Evolutionary conservation across 2,113 vertebrate genomes (phyloP).

Genomic region (Myrmophylax atrothorax): DNA sequence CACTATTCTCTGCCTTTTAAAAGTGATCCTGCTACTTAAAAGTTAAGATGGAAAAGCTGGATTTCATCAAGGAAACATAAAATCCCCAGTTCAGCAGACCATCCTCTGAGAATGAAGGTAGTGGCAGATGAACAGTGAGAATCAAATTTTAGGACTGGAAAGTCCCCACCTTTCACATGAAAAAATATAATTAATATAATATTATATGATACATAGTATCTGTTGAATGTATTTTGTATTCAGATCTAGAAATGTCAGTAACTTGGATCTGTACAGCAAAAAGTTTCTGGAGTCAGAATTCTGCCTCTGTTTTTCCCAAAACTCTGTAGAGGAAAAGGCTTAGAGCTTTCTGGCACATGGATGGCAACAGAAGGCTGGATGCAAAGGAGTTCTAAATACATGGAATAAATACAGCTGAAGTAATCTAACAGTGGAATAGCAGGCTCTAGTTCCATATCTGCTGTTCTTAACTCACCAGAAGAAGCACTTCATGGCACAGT

Average conservation of each 20-base stretch:
- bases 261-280: neutral
- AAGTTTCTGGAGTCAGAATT: constrained; percentile 3
- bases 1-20: neutral
- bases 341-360: constrained; percentile 21
- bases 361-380: constrained; percentile 38
- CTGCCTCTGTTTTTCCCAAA: neutral
- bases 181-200: neutral
- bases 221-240: neutral
- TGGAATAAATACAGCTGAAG: constrained; percentile 34
- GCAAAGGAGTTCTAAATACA: constrained; percentile 10
- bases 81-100: neutral
- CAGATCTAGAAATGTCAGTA: neutral
- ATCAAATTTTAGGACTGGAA: neutral
- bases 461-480: neutral
- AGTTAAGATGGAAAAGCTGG: neutral
- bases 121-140: neutral
- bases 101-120: neutral
- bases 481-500: neutral
- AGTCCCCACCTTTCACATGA: neutral
- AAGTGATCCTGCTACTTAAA: neutral
- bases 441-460: neutral
- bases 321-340: constrained; percentile 12
- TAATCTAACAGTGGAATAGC: neutral
- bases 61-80: neutral
- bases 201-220: too few relatives aligned